phyloP scores from a whole-genome alignment of 1,140 invertebrate species.

The Nebria ingens region DNA sequence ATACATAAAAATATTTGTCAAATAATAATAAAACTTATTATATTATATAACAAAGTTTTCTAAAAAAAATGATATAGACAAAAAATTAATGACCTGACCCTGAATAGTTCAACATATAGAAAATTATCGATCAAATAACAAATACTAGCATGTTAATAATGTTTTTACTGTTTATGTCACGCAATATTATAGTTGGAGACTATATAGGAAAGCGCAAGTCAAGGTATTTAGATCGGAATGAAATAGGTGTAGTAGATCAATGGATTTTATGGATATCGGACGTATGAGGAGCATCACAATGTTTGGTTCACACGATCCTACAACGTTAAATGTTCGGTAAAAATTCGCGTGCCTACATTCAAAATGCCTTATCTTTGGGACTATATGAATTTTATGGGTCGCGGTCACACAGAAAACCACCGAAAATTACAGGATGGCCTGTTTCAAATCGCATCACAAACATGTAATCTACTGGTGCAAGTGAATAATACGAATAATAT shows the following conservation, averaged over 20 bases:
- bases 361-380: conserved; percentile 47
- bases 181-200: background rate
- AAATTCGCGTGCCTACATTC: too few species aligned
- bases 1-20: too few species aligned
- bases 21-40: too few species aligned
- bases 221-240: background rate
- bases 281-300: too few species aligned
- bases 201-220: background rate
- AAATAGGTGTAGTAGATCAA: background rate
- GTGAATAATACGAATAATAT: conserved; percentile 64
- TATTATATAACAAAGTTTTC: too few species aligned
- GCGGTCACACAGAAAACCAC: conserved; percentile 25
- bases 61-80: too few species aligned
- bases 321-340: too few species aligned
- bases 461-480: conserved; percentile 59
- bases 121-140: conserved; percentile 6
- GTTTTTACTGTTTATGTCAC: background rate
- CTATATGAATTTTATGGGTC: conserved; percentile 41
- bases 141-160: background rate
- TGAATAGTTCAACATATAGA: background rate
- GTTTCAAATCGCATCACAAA: conserved; percentile 60
- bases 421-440: conserved; percentile 56
- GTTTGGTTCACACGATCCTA: too few species aligned
- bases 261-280: background rate
- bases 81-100: background rate